Conservation (phyloP, 2,888 invertebrate species). For the Malthinus flaveolus region DNA sequence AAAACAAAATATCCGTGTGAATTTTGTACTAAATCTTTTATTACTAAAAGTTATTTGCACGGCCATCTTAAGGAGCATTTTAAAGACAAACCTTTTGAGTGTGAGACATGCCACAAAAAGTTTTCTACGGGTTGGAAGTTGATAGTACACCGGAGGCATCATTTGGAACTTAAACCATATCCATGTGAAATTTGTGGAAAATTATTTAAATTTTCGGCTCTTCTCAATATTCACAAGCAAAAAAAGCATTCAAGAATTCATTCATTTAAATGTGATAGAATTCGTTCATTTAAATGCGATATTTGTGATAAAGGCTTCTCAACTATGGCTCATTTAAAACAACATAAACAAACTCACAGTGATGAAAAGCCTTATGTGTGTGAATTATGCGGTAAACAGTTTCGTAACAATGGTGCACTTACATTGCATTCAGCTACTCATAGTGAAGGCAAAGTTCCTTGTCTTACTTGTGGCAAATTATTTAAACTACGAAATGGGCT, state of each 20-base stretch:
- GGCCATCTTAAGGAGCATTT: slow-evolving; percentile 22
- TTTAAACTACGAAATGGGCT: slow-evolving; percentile 14
- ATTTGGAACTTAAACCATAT: slow-evolving; percentile 19
- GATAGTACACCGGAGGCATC: slow-evolving; percentile 14
- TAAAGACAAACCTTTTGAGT: slow-evolving; percentile 19
- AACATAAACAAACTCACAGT: slow-evolving; percentile 20
- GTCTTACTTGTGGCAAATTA: slow-evolving; percentile 23
- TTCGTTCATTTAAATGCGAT: slow-evolving; percentile 18
- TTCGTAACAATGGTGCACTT: background rate
- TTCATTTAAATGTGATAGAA: slow-evolving; percentile 21
- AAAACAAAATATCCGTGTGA: slow-evolving; percentile 11
- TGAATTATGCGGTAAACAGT: background rate
- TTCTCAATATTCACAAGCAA: slow-evolving; percentile 17
- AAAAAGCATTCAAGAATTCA: slow-evolving; percentile 22
- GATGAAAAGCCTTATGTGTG: background rate
- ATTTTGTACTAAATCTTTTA: slow-evolving; percentile 21
- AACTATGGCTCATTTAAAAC: slow-evolving; percentile 13
- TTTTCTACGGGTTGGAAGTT: slow-evolving; percentile 23
- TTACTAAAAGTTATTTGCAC: slow-evolving; percentile 16
- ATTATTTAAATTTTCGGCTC: slow-evolving; percentile 17
- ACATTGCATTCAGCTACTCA: slow-evolving; percentile 11
- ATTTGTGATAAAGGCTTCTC: slow-evolving; percentile 14
- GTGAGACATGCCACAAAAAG: slow-evolving; percentile 18
- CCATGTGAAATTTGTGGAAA: slow-evolving; percentile 25
- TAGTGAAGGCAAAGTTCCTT: slow-evolving; percentile 17